These are phyloP conservation scores for Microcebus tavaratra DNA, from an alignment of 2,113 vertebrate genomes.

Conservation along the genomic window DNA sequence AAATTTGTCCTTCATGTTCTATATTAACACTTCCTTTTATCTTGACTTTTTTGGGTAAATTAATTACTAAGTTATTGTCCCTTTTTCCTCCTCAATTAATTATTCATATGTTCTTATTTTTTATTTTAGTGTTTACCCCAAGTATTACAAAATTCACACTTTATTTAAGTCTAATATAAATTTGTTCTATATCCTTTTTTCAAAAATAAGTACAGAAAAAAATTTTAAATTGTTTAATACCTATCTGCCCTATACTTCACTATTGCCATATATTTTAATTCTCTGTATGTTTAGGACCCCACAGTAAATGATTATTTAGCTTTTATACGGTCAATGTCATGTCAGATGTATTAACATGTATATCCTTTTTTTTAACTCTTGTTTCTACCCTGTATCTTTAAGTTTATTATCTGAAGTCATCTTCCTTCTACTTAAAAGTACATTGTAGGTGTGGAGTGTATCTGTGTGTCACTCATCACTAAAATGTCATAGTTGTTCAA, in stretches of 20 bases:
- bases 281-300: background rate
- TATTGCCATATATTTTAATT: background rate
- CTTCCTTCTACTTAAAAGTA: background rate
- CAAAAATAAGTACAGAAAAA: background rate
- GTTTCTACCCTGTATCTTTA: background rate
- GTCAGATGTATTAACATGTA: background rate
- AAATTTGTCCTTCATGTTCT: background rate
- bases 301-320: background rate
- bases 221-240: background rate
- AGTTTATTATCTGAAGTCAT: background rate
- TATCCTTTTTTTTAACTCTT: background rate
- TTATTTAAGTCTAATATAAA: background rate
- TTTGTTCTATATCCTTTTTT: background rate
- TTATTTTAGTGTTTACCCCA: background rate
- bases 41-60: background rate
- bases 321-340: background rate
- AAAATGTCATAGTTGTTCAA: background rate
- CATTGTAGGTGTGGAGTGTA: background rate
- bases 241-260: background rate
- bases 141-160: background rate
- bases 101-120: background rate
- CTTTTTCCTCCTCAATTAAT: background rate
- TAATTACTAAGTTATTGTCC: background rate
- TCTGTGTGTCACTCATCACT: background rate
- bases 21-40: background rate